These are phyloP conservation scores for Panzeria rudis DNA, from an alignment of 2,888 invertebrate species.

Conservation along the genomic window DNA sequence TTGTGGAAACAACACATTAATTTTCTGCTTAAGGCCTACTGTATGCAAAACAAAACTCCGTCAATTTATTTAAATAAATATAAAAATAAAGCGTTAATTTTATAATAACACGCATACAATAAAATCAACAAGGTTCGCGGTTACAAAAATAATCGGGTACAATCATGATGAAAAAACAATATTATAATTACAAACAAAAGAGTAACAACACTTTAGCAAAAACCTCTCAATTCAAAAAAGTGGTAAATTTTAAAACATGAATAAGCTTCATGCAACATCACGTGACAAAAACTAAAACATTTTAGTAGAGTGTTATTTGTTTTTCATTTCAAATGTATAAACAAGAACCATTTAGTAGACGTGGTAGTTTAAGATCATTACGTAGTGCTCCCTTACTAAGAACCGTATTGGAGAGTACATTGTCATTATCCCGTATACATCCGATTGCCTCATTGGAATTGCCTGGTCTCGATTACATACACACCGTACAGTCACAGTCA, in stretches of 20 bases:
- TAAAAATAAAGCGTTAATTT: slow-evolving; percentile 72
- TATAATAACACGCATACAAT: slow-evolving; percentile 59
- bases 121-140: slow-evolving; percentile 13
- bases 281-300: slow-evolving; percentile 67
- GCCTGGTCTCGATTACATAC: slow-evolving; percentile 82
- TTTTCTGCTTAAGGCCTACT: slow-evolving; percentile 2
- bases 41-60: slow-evolving; percentile 2
- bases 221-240: slow-evolving; percentile 10
- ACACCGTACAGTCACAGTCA: slow-evolving; percentile 80
- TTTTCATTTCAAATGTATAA: slow-evolving; percentile 82
- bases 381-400: slow-evolving; percentile 84
- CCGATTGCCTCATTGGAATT: slow-evolving; percentile 83
- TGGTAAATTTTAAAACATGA: slow-evolving; percentile 44
- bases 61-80: slow-evolving; percentile 16
- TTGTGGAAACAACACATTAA: no score
- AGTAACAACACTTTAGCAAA: slow-evolving; percentile 41
- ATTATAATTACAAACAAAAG: slow-evolving; percentile 53
- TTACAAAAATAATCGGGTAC: slow-evolving; percentile 14
- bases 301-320: slow-evolving; percentile 19
- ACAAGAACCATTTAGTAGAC: slow-evolving; percentile 82
- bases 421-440: slow-evolving; percentile 83
- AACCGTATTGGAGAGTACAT: slow-evolving; percentile 83
- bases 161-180: slow-evolving; percentile 11
- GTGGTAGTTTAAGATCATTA: slow-evolving; percentile 84
- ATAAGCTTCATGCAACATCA: slow-evolving; percentile 70